Conservation (phyloP, 2,113 vertebrate species). For the Tylochromis polylepis region DNA sequence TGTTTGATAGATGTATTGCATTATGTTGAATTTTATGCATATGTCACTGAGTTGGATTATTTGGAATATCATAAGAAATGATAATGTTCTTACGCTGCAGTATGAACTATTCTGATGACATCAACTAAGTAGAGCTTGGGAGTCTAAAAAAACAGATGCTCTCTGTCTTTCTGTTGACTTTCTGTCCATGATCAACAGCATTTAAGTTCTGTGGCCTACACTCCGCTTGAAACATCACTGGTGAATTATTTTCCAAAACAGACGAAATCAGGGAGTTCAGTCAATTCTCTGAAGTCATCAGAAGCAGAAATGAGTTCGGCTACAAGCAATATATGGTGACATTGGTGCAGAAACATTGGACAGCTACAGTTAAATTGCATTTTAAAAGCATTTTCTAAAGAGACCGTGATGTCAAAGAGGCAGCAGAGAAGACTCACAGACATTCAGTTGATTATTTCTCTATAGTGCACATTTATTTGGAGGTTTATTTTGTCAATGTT, state of each 20-base stretch:
- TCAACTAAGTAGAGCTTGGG: slow-evolving; percentile 34
- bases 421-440: background rate
- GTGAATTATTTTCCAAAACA: slow-evolving; percentile 30
- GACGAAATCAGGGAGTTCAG: slow-evolving; percentile 25
- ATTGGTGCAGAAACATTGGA: slow-evolving; percentile 3
- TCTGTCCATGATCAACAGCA: slow-evolving; percentile 5
- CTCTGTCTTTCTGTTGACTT: slow-evolving; percentile 20
- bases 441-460: background rate
- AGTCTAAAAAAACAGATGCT: slow-evolving; percentile 38
- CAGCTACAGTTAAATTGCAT: slow-evolving; percentile 25
- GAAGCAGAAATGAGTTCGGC: slow-evolving; percentile 36
- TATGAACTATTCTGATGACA: slow-evolving; percentile 43
- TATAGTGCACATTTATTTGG: background rate
- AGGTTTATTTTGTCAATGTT: background rate
- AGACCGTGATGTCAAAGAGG: background rate
- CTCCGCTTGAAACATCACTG: background rate
- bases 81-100: slow-evolving; percentile 51
- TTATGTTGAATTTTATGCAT: slow-evolving; percentile 44
- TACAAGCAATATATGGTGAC: slow-evolving; percentile 1
- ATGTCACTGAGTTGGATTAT: slow-evolving; percentile 61
- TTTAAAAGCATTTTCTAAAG: slow-evolving; percentile 14
- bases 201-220: background rate
- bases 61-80: slow-evolving; percentile 65
- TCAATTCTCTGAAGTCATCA: slow-evolving; percentile 47
- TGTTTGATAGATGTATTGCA: slow-evolving; percentile 43